A percentile compares a stretch with the other conserved stretches of the same genome.
Conservation (phyloP, 2,113 vertebrate species). For the Megaceryle maxima region DNA sequence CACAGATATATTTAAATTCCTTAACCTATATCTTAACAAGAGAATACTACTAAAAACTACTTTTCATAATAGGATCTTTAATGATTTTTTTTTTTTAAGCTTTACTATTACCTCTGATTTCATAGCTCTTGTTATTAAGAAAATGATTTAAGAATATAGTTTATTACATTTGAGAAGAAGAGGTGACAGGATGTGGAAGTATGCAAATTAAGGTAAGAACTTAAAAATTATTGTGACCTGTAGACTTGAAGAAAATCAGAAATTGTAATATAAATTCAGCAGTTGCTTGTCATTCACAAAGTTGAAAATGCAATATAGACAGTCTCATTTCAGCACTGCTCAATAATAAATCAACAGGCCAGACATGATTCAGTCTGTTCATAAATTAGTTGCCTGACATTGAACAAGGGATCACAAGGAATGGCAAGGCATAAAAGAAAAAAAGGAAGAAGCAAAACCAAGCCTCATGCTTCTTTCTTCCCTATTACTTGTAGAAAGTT, state of each 20-base stretch:
- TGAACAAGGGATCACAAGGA: not conserved
- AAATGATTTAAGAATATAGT: not conserved
- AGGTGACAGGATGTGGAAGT: not conserved
- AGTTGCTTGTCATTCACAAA: not conserved
- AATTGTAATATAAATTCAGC: not conserved
- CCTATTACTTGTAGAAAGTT: not conserved
- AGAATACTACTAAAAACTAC: not conserved
- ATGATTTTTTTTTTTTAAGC: not conserved
- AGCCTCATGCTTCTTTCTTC: not conserved
- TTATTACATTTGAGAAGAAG: not conserved
- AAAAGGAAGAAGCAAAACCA: not conserved
- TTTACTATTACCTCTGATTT: not conserved
- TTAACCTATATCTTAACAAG: not conserved
- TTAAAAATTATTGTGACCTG: not conserved
- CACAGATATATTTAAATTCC: not conserved
- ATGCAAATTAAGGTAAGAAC: not conserved
- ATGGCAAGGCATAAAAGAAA: not conserved
- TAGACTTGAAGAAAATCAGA: not conserved
- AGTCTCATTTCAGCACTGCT: not conserved
- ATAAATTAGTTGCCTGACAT: conserved; percentile 33
- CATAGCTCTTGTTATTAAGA: not conserved
- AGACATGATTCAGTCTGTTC: conserved; percentile 33
- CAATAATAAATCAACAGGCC: conserved; percentile 45
- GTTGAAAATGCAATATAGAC: not conserved
- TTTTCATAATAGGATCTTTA: not conserved